Conservation (phyloP, 2,888 invertebrate species). For the Tenthredo livida region DNA sequence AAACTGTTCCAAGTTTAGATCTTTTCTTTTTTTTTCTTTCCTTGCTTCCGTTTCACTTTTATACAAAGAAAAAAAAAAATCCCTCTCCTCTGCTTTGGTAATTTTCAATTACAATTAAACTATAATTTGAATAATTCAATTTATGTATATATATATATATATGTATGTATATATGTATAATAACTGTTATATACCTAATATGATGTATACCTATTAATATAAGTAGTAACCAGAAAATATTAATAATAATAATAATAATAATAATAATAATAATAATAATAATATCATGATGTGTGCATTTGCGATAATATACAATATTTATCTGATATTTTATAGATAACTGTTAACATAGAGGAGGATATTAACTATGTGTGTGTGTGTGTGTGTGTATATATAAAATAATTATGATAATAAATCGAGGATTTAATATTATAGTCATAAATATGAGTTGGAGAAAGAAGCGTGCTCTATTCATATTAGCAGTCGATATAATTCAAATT, state of each 20-base stretch:
- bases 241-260: background rate
- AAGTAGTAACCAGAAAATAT: background rate
- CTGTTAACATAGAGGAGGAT: too few relatives aligned
- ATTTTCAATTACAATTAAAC: background rate
- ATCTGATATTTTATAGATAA: background rate
- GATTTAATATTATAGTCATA: background rate
- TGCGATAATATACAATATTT: conserved; percentile 17
- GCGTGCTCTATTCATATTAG: background rate
- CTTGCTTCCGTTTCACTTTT: too few relatives aligned
- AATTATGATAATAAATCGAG: background rate
- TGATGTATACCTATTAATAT: background rate
- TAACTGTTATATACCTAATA: background rate
- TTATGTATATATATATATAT: background rate
- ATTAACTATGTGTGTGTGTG: too few relatives aligned
- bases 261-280: background rate
- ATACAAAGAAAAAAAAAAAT: background rate
- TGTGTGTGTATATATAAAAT: background rate
- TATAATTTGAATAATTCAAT: background rate
- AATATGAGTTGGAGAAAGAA: background rate
- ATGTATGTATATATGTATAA: background rate
- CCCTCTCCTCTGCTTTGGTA: background rate
- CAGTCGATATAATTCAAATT: background rate
- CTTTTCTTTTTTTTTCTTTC: background rate
- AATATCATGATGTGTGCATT: conserved; percentile 35
- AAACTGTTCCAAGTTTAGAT: background rate